phyloP scores from a whole-genome alignment of 1,140 invertebrate genomes.

The Apis cerana region DNA sequence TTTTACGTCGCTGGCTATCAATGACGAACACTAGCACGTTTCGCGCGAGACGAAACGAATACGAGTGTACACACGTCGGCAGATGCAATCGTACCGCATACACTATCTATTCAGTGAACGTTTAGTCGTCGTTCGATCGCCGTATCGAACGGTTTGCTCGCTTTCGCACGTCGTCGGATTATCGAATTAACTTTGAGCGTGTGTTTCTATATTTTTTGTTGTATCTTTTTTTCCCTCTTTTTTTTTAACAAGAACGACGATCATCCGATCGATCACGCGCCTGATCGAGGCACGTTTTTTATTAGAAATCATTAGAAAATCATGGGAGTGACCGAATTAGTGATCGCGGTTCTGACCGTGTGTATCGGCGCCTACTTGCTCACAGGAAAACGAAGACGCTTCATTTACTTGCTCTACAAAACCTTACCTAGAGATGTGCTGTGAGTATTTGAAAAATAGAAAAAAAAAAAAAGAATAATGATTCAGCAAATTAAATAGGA shows the following conservation, averaged over 20 bases:
- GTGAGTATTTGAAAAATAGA: slow-evolving; percentile 70
- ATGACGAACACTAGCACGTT: slow-evolving; percentile 18
- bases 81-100: neutral
- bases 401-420: slow-evolving; percentile 73
- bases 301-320: neutral
- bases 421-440: slow-evolving; percentile 78
- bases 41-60: neutral
- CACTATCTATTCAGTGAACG: neutral
- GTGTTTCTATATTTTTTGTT: too few species aligned
- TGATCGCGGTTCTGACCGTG: slow-evolving; percentile 65
- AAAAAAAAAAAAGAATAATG: too few species aligned
- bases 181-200: too few species aligned
- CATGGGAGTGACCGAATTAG: slow-evolving; percentile 65
- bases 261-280: neutral
- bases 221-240: too few species aligned
- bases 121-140: slow-evolving; percentile 26
- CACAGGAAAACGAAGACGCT: slow-evolving; percentile 71
- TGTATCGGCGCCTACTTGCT: slow-evolving; percentile 71
- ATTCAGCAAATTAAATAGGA: neutral
- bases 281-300: neutral
- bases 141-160: neutral
- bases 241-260: too few species aligned
- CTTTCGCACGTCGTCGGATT: too few species aligned
- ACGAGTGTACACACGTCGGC: neutral
- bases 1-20: slow-evolving; percentile 33